Conservation (phyloP, 2,888 invertebrate genomes). For the Chalcis sispes region DNA sequence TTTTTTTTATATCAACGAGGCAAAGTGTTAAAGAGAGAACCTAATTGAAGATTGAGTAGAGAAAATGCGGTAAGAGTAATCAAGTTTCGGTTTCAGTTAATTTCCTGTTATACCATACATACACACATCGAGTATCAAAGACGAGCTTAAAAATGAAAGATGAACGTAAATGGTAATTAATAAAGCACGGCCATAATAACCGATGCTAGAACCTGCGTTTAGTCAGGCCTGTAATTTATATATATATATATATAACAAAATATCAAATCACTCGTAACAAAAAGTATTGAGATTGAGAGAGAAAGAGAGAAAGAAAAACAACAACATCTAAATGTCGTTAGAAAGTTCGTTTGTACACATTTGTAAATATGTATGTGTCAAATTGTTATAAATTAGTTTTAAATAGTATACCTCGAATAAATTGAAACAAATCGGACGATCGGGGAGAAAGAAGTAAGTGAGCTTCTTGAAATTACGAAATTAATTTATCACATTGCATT, state of each 20-base stretch:
- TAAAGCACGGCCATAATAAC: constrained; percentile 17
- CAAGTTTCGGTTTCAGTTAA: constrained; percentile 13
- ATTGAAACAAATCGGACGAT: constrained; percentile 13
- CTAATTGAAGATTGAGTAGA: not conserved
- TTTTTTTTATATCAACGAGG: too few relatives aligned
- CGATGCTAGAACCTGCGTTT: constrained; percentile 7
- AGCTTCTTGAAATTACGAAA: constrained; percentile 8
- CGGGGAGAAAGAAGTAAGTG: not conserved
- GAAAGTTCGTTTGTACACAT: too few relatives aligned
- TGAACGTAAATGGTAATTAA: constrained; percentile 24
- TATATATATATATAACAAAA: constrained; percentile 25
- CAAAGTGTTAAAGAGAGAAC: not conserved
- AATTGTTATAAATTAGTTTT: constrained; percentile 30
- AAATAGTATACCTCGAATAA: constrained; percentile 13
- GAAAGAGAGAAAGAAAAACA: not conserved
- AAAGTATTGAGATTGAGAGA: too few relatives aligned
- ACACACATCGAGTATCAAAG: not conserved
- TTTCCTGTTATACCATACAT: not conserved
- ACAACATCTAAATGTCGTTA: constrained; percentile 19
- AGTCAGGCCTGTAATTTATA: constrained; percentile 13
- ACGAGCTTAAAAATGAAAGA: constrained; percentile 17
- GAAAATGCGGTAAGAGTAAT: not conserved
- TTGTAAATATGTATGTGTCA: too few relatives aligned
- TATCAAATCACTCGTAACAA: not conserved
- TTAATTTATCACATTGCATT: not conserved